Conservation (phyloP, 2,888 invertebrate genomes). For the Mamestra brassicae region DNA sequence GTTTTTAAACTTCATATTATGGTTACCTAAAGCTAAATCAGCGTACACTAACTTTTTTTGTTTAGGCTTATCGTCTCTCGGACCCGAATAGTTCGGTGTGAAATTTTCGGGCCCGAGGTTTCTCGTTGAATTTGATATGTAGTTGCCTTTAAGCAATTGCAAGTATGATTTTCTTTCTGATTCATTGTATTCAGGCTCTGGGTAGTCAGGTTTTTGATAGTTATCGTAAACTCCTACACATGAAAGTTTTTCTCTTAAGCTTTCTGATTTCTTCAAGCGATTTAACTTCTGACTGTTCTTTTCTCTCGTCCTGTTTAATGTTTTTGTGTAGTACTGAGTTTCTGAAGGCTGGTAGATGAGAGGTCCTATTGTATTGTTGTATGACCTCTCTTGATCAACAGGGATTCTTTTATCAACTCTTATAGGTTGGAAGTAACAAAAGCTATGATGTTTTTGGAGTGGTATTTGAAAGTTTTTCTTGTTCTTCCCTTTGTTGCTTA, state of each 20-base stretch:
- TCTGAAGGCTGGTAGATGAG: slow-evolving; percentile 87
- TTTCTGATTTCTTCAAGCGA: slow-evolving; percentile 89
- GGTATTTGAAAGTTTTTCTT: slow-evolving; percentile 93
- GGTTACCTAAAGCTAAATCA: slow-evolving; percentile 90
- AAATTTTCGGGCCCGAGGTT: slow-evolving; percentile 83
- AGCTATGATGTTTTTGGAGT: slow-evolving; percentile 92
- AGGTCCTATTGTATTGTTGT: slow-evolving; percentile 88
- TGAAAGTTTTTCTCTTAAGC: slow-evolving; percentile 87
- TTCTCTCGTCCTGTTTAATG: slow-evolving; percentile 87
- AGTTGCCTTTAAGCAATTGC: slow-evolving; percentile 87
- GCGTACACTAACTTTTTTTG: slow-evolving; percentile 90
- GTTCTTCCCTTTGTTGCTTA: slow-evolving; percentile 87
- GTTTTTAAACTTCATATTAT: slow-evolving; percentile 91
- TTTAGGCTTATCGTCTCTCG: slow-evolving; percentile 86
- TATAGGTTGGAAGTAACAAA: slow-evolving; percentile 93
- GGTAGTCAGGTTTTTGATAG: slow-evolving; percentile 87
- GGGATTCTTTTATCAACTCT: slow-evolving; percentile 91
- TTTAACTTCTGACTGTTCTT: slow-evolving; percentile 87
- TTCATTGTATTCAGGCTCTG: slow-evolving; percentile 86
- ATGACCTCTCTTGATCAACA: slow-evolving; percentile 85
- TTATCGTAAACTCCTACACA: slow-evolving; percentile 89
- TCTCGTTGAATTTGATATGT: slow-evolving; percentile 89
- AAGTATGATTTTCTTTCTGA: slow-evolving; percentile 86
- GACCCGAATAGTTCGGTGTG: slow-evolving; percentile 82
- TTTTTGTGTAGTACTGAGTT: slow-evolving; percentile 87